A percentile compares a stretch with the other conserved stretches of the same genome.
These are phyloP conservation scores for Pseudeuparius sepicola DNA, from an alignment of 2,888 invertebrate species.

Conservation along the genomic window DNA sequence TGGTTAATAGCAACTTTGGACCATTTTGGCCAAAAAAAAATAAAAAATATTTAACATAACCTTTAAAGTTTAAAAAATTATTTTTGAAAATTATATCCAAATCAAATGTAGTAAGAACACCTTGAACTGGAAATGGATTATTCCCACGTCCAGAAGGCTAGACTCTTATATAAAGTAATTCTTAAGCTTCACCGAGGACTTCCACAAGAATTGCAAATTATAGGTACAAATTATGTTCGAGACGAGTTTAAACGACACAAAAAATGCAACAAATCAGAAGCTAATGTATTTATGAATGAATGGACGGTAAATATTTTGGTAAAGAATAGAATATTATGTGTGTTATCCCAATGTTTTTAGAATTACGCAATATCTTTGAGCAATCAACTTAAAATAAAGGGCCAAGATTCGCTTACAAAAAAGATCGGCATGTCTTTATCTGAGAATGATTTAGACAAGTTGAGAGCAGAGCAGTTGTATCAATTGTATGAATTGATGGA, in stretches of 20 bases:
- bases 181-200: conserved; percentile 49
- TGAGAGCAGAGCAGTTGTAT: conserved; percentile 73
- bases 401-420: conserved; percentile 46
- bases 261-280: conserved; percentile 57
- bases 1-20: too few relatives aligned
- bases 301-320: conserved; percentile 67
- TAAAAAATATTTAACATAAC: too few relatives aligned
- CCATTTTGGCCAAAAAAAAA: too few relatives aligned
- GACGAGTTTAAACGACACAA: conserved; percentile 79
- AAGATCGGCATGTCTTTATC: conserved; percentile 56
- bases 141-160: conserved; percentile 41
- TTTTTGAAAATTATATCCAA: too few relatives aligned
- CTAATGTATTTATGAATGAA: conserved; percentile 70
- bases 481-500: conserved; percentile 77
- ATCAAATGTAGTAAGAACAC: too few relatives aligned
- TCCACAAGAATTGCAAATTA: conserved; percentile 43
- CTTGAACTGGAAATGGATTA: conserved; percentile 1
- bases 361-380: conserved; percentile 66
- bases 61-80: too few relatives aligned
- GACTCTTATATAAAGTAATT: conserved; percentile 50
- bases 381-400: conserved; percentile 50
- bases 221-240: conserved; percentile 51
- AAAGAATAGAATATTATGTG: too few relatives aligned
- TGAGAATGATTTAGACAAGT: conserved; percentile 52
- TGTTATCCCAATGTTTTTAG: too few relatives aligned